Evolutionary conservation across 92 coral and sea anemone genomes (phyloP).

Genomic region (Epizoanthus ramosus): DNA sequence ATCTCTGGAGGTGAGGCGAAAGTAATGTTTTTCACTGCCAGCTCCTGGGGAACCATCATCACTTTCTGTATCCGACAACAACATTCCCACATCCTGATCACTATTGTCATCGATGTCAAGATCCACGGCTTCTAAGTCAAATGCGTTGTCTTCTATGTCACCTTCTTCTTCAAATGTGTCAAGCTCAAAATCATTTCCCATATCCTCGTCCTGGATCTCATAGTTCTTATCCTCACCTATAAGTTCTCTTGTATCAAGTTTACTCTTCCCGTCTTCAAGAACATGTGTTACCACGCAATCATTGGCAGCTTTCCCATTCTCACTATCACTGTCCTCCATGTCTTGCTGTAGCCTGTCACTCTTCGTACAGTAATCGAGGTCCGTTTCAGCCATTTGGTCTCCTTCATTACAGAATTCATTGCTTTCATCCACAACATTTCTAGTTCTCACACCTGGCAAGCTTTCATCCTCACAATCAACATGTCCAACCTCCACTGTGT

Average conservation of each 20-base stretch:
- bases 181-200: background rate
- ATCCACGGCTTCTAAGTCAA: conserved; percentile 8
- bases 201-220: background rate
- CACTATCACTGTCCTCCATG: background rate
- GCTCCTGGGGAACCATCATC: background rate
- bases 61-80: conserved; percentile 27
- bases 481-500: background rate
- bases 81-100: conserved; percentile 14
- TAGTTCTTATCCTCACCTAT: background rate
- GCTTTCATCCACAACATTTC: background rate
- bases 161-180: conserved; percentile 1
- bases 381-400: background rate
- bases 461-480: background rate
- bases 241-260: background rate
- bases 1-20: conserved; percentile 39
- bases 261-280: background rate
- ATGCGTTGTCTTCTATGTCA: conserved; percentile 1
- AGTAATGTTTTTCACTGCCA: background rate
- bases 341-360: background rate
- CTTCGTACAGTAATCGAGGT: background rate
- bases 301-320: background rate
- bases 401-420: background rate
- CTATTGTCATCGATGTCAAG: background rate
- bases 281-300: background rate
- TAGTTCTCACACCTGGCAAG: background rate